Evolutionary conservation across 2,113 vertebrate species (phyloP).

Genomic region (Arvicanthis niloticus): DNA sequence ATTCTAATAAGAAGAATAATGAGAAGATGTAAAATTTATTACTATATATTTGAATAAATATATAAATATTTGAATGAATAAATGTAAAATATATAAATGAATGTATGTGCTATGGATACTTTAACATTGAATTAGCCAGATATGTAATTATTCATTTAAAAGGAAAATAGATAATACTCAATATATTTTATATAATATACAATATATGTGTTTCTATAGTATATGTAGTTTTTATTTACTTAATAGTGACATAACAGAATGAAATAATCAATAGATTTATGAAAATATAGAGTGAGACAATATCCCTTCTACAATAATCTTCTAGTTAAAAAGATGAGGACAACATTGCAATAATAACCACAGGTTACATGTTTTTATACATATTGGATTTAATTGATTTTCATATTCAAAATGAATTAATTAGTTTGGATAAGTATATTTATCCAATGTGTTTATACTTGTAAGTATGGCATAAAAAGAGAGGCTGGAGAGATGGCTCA

Average conservation of each 20-base stretch:
- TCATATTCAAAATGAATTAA: not conserved
- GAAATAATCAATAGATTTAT: not conserved
- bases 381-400: not conserved
- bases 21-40: not conserved
- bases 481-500: too few relatives aligned
- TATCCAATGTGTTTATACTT: too few relatives aligned
- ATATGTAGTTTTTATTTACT: too few relatives aligned
- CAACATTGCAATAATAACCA: not conserved
- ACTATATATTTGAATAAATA: too few relatives aligned
- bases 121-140: not conserved
- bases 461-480: too few relatives aligned
- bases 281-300: not conserved
- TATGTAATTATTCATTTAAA: not conserved
- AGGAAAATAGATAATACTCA: not conserved
- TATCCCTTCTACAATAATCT: not conserved
- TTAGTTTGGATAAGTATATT: not conserved
- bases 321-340: not conserved
- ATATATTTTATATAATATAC: too few relatives aligned
- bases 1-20: not conserved
- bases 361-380: not conserved
- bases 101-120: too few relatives aligned
- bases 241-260: not conserved
- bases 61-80: too few relatives aligned
- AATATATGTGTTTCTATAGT: not conserved
- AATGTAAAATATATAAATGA: too few relatives aligned